Evolutionary conservation across 37 sponge, comb jelly and placozoan species (phyloP), one percentile per base, ranked within the genome.

Genomic region (Spongilla lacustris): DNA sequence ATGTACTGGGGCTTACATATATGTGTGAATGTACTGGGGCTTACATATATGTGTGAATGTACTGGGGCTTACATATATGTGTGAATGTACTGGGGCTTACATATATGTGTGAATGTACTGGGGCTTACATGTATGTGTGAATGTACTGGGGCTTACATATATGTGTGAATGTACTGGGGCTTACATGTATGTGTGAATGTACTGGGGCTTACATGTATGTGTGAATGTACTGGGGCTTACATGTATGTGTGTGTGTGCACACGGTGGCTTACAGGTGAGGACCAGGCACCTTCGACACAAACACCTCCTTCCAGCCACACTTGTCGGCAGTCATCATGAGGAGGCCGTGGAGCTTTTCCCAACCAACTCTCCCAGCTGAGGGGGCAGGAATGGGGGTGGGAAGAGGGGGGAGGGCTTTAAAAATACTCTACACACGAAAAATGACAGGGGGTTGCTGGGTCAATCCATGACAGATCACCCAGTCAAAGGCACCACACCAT

Each of bases 251-350:
- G 58, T 58, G 58, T 58, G 58, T 58, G 58, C 11, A 17, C 11
- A 19, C 5, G 30, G 6, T 25, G 31, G 76, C 92, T 87, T 67
- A 91, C 91, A 88, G 68, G 30, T 90, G 94, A n/a, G 96, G 93
- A 26, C 93, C 88, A 35, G 90, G 82, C 69, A 87, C 68, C 34
- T 90, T 92, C 69, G 84, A 89, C 0, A 73, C 75, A 19, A 89
- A 32, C 46, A 92, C 81, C 23, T 95, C 94, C 37, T 77, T 86
- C 96, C 96, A 95, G 28, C 88, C 79, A 73, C 96, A 95, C 70
- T 92, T 92, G 32, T 85, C 85, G 24, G 93, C 93, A 24, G 94
- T 87, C 80, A 83, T 69, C 71, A 85, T 79, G 46, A 95, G 81
- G 50, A 92, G 49, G n/a, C 88, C 73, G 76, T 95, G 75, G 23